phyloP scores from a whole-genome alignment of 2,888 invertebrate genomes.

The Urechis unicinctus region DNA sequence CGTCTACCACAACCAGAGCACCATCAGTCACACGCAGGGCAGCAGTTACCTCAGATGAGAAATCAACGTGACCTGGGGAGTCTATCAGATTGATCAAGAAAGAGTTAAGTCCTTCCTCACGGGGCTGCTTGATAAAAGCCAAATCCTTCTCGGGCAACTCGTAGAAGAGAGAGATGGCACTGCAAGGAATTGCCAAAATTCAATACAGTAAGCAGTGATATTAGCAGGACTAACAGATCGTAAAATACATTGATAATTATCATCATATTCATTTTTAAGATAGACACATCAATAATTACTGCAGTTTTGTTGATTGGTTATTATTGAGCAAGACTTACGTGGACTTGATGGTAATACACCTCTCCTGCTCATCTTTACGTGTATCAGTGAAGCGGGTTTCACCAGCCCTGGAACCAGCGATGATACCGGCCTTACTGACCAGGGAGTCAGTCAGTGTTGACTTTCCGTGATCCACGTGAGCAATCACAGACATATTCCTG shows the following conservation, averaged over 20 bases:
- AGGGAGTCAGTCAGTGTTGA: constrained; percentile 98
- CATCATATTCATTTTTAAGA: no score
- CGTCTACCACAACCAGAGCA: constrained; percentile 98
- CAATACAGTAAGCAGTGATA: no score
- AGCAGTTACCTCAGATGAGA: constrained; percentile 99
- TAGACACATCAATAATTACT: no score
- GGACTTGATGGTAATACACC: constrained; percentile 99
- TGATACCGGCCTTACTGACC: constrained; percentile 99
- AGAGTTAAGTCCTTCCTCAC: constrained; percentile 62
- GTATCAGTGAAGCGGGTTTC: constrained; percentile 99
- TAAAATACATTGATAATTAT: no score
- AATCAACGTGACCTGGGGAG: constrained; percentile 99
- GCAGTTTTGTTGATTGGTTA: no score
- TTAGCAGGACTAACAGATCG: no score
- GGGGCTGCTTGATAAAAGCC: constrained; percentile 83
- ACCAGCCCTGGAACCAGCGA: constrained; percentile 96
- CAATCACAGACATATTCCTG: constrained; percentile 99
- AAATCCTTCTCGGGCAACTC: constrained; percentile 92
- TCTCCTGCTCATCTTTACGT: constrained; percentile 98
- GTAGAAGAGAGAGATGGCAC: constrained; percentile 99
- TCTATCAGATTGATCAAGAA: constrained; percentile 99
- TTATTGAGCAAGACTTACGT: constrained; percentile 83
- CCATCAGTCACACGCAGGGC: constrained; percentile 99
- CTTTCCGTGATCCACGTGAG: constrained; percentile 99
- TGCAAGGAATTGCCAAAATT: no score